phyloP scores from a whole-genome alignment of 2,888 invertebrate species.

The Willowsia nigromaculata region DNA sequence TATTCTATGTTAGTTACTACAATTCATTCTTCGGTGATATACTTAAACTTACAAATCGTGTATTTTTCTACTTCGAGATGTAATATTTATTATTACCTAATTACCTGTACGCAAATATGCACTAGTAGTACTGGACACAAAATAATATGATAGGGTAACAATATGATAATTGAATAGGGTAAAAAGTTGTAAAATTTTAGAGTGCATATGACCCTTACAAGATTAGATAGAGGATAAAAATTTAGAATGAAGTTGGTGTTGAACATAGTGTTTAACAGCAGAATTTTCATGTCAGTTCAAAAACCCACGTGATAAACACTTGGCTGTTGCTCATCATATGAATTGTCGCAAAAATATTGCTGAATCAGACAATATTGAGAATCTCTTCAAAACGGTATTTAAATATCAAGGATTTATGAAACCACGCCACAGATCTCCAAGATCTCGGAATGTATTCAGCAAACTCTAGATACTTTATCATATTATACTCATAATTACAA shows the following conservation, averaged over 20 bases:
- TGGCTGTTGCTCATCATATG: conserved; percentile 47
- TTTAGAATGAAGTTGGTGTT: too few relatives aligned
- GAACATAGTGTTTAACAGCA: too few relatives aligned
- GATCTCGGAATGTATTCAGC: conserved; percentile 55
- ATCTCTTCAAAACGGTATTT: background rate
- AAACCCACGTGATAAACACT: conserved; percentile 9
- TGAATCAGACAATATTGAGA: conserved; percentile 53
- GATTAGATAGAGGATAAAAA: too few relatives aligned
- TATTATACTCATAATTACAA: background rate
- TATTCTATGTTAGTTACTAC: background rate
- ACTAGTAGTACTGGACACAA: background rate
- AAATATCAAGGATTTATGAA: background rate
- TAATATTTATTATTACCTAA: background rate
- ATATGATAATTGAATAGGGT: background rate
- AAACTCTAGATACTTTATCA: background rate
- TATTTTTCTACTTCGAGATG: conserved; percentile 64
- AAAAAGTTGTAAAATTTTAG: too few relatives aligned
- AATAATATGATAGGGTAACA: background rate
- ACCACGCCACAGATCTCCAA: background rate
- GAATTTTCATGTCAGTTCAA: background rate
- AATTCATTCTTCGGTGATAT: conserved; percentile 67
- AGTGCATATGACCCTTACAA: too few relatives aligned
- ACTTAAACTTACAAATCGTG: conserved; percentile 60
- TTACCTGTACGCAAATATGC: background rate
- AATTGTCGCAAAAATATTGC: conserved; percentile 2